Conservation (phyloP, 2,797 vertebrate species). For the Telmatherina bonti region DNA sequence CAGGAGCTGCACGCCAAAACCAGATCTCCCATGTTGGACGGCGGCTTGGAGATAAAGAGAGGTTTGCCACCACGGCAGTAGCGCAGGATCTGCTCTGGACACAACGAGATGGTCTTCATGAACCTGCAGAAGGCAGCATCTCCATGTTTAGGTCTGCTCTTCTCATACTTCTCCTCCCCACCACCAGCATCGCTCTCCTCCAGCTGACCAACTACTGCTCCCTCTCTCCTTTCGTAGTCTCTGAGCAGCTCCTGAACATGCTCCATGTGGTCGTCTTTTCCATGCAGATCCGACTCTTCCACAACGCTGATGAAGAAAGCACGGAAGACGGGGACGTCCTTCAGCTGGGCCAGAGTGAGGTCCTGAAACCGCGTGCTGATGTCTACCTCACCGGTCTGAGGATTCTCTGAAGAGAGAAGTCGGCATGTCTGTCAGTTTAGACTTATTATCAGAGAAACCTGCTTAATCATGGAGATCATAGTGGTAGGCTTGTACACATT, state of each 20-base stretch:
- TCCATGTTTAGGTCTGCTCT: constrained; percentile 81
- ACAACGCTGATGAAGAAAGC: constrained; percentile 89
- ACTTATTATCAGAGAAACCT: too few species aligned
- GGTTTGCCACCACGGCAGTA: constrained; percentile 88
- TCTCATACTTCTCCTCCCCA: constrained; percentile 91
- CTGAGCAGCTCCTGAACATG: constrained; percentile 86
- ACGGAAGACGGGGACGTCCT: constrained; percentile 70
- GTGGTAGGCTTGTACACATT: too few species aligned
- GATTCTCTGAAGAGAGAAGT: neutral
- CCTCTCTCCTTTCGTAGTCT: constrained; percentile 90
- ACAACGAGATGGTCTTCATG: constrained; percentile 90
- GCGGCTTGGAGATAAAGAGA: constrained; percentile 83
- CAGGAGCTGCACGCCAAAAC: constrained; percentile 83
- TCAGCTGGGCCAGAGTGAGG: constrained; percentile 71
- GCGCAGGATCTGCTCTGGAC: constrained; percentile 91
- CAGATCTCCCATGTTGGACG: constrained; percentile 43
- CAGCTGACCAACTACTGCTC: constrained; percentile 63
- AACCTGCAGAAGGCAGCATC: constrained; percentile 89
- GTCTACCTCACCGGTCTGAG: constrained; percentile 35
- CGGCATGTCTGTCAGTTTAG: neutral
- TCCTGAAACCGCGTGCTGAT: constrained; percentile 77
- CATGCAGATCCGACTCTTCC: constrained; percentile 85
- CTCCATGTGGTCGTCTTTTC: constrained; percentile 64
- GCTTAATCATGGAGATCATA: too few species aligned
- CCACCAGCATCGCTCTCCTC: constrained; percentile 48